These are phyloP conservation scores for Eupithecia insigniata DNA, from an alignment of 2,888 invertebrate genomes.

Conservation along the genomic window DNA sequence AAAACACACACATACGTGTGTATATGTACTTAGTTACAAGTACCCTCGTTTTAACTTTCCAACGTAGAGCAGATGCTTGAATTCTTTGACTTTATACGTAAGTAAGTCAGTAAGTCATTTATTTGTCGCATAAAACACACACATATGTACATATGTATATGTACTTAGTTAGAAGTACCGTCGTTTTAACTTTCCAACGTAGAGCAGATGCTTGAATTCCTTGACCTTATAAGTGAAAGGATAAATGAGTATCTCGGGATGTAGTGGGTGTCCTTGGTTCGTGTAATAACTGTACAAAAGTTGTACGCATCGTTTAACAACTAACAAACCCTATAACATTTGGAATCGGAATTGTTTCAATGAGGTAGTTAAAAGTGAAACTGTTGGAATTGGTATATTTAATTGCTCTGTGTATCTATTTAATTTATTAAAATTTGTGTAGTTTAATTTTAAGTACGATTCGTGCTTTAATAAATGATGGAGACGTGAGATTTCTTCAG, in stretches of 20 bases:
- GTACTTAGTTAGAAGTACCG: no score
- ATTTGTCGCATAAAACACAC: no score
- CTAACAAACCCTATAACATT: conserved; percentile 7
- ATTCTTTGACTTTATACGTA: neutral
- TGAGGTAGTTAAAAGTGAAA: conserved; percentile 4
- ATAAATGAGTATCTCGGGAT: conserved; percentile 1
- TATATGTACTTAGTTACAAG: no score
- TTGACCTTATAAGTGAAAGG: neutral
- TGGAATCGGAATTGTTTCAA: neutral
- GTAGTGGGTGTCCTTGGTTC: neutral
- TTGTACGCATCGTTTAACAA: neutral
- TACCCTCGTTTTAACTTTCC: neutral
- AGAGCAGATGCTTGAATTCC: neutral
- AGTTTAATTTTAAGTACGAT: neutral
- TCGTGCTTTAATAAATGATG: conserved; percentile 30
- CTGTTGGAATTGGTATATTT: neutral
- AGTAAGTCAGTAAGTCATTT: no score
- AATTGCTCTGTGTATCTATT: neutral
- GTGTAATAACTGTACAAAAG: neutral
- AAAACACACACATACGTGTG: no score
- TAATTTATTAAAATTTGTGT: neutral
- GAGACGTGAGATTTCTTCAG: neutral
- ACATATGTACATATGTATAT: no score
- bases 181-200: neutral
- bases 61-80: neutral